Evolutionary conservation across 2,888 invertebrate genomes (phyloP).

Genomic region (Metallyticus violacea): DNA sequence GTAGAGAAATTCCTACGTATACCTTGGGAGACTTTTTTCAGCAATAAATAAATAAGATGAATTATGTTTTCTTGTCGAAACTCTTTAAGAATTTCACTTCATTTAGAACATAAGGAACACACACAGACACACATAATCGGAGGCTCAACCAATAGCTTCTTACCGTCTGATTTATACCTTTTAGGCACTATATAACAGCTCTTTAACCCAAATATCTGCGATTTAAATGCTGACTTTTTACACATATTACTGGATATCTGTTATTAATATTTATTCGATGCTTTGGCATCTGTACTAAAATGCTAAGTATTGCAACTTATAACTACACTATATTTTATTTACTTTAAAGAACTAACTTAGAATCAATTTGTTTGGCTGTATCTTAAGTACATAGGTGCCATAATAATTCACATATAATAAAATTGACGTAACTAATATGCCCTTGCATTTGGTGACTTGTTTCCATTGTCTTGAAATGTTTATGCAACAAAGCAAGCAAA

Average conservation of each 20-base stretch:
- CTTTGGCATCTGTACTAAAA: background rate
- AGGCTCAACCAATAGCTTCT: background rate
- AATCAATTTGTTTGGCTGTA: too few species aligned
- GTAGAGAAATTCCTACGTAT: too few species aligned
- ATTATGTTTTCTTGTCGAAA: too few species aligned
- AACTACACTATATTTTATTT: background rate
- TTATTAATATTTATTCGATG: background rate
- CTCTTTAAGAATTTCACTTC: too few species aligned
- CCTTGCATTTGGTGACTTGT: background rate
- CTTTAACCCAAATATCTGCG: background rate
- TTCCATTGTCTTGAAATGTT: background rate
- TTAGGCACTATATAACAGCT: background rate
- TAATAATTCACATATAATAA: background rate
- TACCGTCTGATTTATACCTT: background rate
- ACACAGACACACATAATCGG: background rate
- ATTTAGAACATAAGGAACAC: background rate
- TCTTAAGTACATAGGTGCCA: background rate
- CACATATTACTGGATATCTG: background rate
- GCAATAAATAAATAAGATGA: too few species aligned
- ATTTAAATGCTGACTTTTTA: background rate
- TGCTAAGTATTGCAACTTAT: background rate
- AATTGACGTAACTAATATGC: background rate
- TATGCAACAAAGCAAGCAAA: background rate
- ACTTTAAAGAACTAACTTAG: background rate
- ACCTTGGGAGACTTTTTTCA: too few species aligned